A percentile compares a stretch with the other conserved stretches of the same genome.
Evolutionary conservation across 2,888 invertebrate species (phyloP).

Genomic region (Liopterus haemorrhoidalis): DNA sequence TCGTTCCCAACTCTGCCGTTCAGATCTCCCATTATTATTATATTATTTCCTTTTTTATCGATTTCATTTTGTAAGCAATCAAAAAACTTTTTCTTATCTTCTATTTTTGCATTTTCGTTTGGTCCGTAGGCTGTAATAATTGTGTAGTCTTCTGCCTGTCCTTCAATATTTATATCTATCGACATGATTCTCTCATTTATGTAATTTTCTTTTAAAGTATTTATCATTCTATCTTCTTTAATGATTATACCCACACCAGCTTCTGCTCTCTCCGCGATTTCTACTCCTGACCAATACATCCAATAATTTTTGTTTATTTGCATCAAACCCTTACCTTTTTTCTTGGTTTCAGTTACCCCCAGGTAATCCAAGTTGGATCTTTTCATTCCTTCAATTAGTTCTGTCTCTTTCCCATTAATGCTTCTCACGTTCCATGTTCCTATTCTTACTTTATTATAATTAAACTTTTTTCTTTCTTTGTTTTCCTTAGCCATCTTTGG

Average conservation of each 20-base stretch:
- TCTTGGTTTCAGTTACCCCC: not conserved
- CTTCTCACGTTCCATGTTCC: no score
- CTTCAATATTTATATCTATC: not conserved
- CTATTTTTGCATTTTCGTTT: slow-evolving; percentile 1
- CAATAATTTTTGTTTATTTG: not conserved
- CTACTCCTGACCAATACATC: not conserved
- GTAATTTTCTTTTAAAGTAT: not conserved
- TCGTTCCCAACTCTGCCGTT: slow-evolving; percentile 2
- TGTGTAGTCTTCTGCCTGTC: not conserved
- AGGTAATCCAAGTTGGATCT: not conserved
- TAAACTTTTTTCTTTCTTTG: no score
- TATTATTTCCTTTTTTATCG: not conserved
- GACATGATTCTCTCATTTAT: not conserved
- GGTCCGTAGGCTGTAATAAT: not conserved
- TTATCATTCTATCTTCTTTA: not conserved
- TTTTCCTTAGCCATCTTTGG: no score
- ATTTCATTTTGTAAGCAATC: not conserved
- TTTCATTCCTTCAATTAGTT: slow-evolving; percentile 1
- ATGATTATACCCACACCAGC: not conserved
- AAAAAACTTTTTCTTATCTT: not conserved
- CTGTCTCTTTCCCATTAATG: not conserved
- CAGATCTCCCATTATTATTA: not conserved
- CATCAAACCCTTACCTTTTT: not conserved
- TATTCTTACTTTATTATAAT: no score
- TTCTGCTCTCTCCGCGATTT: slow-evolving; percentile 1